Evolutionary conservation across 2,113 vertebrate genomes (phyloP), one percentile per base, ranked within the genome.

Genomic region (Lichenostomus cassidix): DNA sequence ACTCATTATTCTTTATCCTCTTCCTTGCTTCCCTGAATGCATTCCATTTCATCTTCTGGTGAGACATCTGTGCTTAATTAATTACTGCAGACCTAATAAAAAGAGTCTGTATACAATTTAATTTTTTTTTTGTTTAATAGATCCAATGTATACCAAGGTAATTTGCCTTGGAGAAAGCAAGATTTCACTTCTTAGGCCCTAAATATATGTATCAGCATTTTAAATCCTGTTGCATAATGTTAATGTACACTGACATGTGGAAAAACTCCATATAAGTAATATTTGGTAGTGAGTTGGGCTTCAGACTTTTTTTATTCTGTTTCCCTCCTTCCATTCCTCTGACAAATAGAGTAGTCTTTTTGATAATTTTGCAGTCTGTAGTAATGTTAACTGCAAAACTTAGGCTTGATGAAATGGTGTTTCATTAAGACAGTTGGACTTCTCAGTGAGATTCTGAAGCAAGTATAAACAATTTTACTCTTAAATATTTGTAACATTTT

Each of bases 51-150:
- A 81, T 87, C 69, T 83, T 87, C 58, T 87, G 65, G 39, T 92
- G 60, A 87, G 28, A 87, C 41, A 80, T 75, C 47, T 93, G 63
- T 68, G 44, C 23, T 74, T 92, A 81, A 95, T 85, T 90, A 85
- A 93, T 92, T 89, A 37, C 80, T 84, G 44, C 31, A 87, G 87
- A 93, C 42, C 52, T 89, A 74, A 87, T 83, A 67, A 80, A 93
- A 94, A 56, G 27, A 71, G 79, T 81, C 27, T 64, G 41, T 49
- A 78, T 35, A 65, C 17, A 79, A 82, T 90, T 58, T 62, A 84
- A 76, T 93, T 53, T 73, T 91, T 89, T 89, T 85, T 39, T 10
- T 59, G 7, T 68, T 78, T 58, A 90, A 20, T 65, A 71, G 24
- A 81, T 75, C 22, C 37, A 70, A 22, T 47, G 24, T 52, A 64